A percentile compares a stretch with the other conserved stretches of the same genome.
These are phyloP conservation scores for Cacatua alba DNA, from an alignment of 2,113 vertebrate species.

Conservation along the genomic window DNA sequence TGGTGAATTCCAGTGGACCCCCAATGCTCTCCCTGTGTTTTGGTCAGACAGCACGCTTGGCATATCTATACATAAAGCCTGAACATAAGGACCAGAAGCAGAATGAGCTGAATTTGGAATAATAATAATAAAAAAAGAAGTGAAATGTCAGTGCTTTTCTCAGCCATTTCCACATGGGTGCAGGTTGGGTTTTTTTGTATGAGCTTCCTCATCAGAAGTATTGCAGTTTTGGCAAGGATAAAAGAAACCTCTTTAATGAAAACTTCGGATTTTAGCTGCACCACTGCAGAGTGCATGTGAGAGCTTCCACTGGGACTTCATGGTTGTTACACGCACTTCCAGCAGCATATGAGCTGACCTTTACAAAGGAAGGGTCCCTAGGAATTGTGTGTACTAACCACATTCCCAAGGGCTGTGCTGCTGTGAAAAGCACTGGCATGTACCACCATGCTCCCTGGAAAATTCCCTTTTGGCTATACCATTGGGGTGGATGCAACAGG, in stretches of 20 bases:
- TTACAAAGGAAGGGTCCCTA: neutral
- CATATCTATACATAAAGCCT: neutral
- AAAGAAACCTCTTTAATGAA: neutral
- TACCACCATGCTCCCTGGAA: neutral
- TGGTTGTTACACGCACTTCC: fast-evolving
- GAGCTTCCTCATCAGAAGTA: neutral
- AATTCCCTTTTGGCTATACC: neutral
- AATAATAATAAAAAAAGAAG: neutral
- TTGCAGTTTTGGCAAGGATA: neutral
- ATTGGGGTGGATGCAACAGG: neutral
- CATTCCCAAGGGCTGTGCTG: neutral
- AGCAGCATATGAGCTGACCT: neutral
- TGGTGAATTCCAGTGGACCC: neutral
- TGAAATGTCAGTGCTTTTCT: conserved; percentile 14
- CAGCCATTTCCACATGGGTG: neutral
- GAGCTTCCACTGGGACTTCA: neutral
- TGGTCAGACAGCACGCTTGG: neutral
- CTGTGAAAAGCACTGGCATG: neutral
- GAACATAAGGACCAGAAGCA: neutral
- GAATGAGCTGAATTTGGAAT: neutral
- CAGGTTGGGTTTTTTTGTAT: neutral
- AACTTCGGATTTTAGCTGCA: neutral
- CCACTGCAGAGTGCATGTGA: neutral
- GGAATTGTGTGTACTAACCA: neutral
- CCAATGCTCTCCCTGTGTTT: neutral